Base-by-base conservation (phyloP, 2,888 invertebrate genomes). In the Drosophila fungiperda region DNA sequence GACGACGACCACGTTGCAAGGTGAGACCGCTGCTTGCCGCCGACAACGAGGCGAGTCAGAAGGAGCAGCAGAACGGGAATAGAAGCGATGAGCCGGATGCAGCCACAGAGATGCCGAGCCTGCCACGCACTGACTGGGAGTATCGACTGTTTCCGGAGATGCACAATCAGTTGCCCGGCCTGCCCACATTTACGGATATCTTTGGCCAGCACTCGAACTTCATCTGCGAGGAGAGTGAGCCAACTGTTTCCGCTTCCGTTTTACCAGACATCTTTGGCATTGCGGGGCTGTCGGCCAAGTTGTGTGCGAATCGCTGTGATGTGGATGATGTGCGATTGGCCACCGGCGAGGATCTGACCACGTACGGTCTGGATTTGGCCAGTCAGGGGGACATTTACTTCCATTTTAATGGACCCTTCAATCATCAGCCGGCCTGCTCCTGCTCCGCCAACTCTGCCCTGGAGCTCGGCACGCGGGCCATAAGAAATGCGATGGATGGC, bases 361-460 rank as follows among this genome's bases (percentile, higher is more conserved):
- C 73, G 9, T 87, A 67, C 12, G 85, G 85, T 3, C 61, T 86
- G 42, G 85, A 86, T 49, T 20, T 86, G 68, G 65, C 85, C 26
- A 76, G 80, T 36, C 80, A 76, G 45, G 85, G 87, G 3, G 85
- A 86, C 23, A 89, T 86, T 55, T 87, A 86, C 42, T 85, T 86
- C 4, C 82, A 87, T 29, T 89, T 89, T 58, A 86, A 86, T 61
- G 89, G 85, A 5, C 85, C 85, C 7, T 82, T 89, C 8, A 86
- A 89, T 17, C 76, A 65, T 33, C 69, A 78, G 8, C 65, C 87
- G 12, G 70, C 89, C 0, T 65, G 66, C 0, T 73, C 87, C 11
- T 80, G 45, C 35, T 78, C 82, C 7, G 70, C 76, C 52, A 68
- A 73, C 20, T 71, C 78, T 12, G 75, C 80, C 23, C 33, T 85